Percentiles rank a stretch among this genome's conserved stretches.
Evolutionary conservation across 2,113 vertebrate species (phyloP).

Genomic region (Tachysurus vachellii): DNA sequence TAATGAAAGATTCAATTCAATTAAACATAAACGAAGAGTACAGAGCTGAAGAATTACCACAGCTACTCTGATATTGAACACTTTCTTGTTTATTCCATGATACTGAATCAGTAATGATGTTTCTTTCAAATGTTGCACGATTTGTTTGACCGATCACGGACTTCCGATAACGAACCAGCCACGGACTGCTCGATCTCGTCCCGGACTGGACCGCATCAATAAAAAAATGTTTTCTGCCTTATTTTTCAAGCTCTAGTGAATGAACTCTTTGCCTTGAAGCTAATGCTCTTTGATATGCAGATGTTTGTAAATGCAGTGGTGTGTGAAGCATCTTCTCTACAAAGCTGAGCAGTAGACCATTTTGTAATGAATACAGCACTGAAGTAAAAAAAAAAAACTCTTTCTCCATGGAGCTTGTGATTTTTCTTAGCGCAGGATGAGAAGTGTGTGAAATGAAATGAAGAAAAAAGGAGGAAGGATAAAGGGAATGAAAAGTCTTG

Average conservation of each 20-base stretch:
- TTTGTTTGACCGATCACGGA: neutral
- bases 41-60: neutral
- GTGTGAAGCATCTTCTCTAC: conserved; percentile 80
- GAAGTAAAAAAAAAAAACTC: conserved; percentile 68
- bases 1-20: neutral
- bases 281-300: conserved; percentile 85
- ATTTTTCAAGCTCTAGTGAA: conserved; percentile 85
- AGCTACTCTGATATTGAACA: neutral
- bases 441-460: neutral
- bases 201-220: neutral
- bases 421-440: neutral
- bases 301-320: conserved; percentile 86
- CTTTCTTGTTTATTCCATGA: no score
- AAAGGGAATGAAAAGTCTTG: no score
- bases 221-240: conserved; percentile 83
- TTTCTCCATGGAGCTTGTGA: conserved; percentile 42
- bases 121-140: neutral
- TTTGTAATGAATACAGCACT: conserved; percentile 79
- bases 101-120: neutral
- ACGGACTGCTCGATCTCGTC: neutral
- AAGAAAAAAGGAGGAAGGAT: no score
- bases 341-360: conserved; percentile 73
- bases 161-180: neutral
- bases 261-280: conserved; percentile 85
- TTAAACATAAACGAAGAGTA: neutral